Evolutionary conservation across 2,888 invertebrate species (phyloP), one percentile per base, ranked within the genome.

Genomic region (Hybos culiciformis): DNA sequence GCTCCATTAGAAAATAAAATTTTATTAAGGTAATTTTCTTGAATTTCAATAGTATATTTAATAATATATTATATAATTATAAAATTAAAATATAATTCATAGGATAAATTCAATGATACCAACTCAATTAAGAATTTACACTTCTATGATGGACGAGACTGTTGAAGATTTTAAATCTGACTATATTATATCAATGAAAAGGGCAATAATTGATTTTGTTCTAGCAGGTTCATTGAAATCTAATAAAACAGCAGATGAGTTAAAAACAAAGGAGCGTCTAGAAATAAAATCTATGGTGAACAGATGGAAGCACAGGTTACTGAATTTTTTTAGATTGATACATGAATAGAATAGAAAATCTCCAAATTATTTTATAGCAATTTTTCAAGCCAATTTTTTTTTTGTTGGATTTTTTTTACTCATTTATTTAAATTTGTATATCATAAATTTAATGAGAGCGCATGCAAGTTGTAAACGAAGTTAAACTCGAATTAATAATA

Each of bases 131-230:
- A 75, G 71, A 53, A 74, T 72, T 57, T 83, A 78, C 74, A 70
- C 70, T 38, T 66, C 69, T 0, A 73, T 72, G 1, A 56, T 83
- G 15, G 64, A 70, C 3, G 62, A 71, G 24, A 75, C 82, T 41
- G 74, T 86, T 0, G 73, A 77, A 44, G 90, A 92, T 61, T 81
- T 88, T 62, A 78, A 82, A 51, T 80, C 86, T 48, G 88, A 90
- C 55, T 94, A 88, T 59, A 75, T 84, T 59, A 74, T 84, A 61
- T 83, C 84, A 48, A 84, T 92, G 58, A 93, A 92, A 60, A 91
- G 90, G 60, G 83, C 91, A 0, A 83, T 87, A 41, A 84, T 94
- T 1, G 92, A 93, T 67, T 94, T 90, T 61, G 88, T 91, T 1
- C 69, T 94, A 5, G 80, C 82, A 55, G 85, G 90, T 66, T 81